phyloP scores from a whole-genome alignment of 2,888 invertebrate species.

The Luperina nickerlii region DNA sequence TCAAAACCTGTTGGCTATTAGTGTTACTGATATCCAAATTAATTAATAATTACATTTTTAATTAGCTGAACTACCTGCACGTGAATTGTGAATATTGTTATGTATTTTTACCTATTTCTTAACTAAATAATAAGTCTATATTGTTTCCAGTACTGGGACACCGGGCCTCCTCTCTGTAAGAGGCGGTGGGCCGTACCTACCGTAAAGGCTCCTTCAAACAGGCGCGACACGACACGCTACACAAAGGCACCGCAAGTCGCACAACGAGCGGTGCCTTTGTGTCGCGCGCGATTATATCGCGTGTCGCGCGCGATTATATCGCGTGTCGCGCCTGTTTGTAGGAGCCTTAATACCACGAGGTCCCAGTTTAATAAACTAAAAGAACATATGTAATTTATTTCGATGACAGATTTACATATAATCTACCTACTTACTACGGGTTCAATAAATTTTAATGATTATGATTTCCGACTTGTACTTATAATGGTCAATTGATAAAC shows the following conservation, averaged over 20 bases:
- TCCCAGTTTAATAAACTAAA: background rate
- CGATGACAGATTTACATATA: background rate
- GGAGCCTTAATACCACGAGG: background rate
- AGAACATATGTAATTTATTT: background rate
- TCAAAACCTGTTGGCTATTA: no score
- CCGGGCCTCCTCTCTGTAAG: background rate
- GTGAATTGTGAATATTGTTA: background rate
- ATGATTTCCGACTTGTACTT: background rate
- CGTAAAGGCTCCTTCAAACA: no score
- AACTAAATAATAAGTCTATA: no score
- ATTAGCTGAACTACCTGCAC: background rate
- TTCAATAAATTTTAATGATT: slow-evolving; percentile 12
- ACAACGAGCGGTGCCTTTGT: no score
- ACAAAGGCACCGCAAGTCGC: no score
- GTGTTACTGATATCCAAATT: no score
- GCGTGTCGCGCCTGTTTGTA: no score
- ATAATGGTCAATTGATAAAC: background rate
- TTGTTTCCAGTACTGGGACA: background rate
- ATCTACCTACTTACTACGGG: background rate
- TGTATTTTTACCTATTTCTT: background rate
- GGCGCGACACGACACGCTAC: no score
- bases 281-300: no score
- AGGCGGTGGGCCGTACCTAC: background rate
- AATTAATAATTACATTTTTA: background rate
- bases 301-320: no score